A percentile compares a stretch with the other conserved stretches of the same genome.
phyloP scores from a whole-genome alignment of 2,888 invertebrate species.

The Ephialtes manifestator region DNA sequence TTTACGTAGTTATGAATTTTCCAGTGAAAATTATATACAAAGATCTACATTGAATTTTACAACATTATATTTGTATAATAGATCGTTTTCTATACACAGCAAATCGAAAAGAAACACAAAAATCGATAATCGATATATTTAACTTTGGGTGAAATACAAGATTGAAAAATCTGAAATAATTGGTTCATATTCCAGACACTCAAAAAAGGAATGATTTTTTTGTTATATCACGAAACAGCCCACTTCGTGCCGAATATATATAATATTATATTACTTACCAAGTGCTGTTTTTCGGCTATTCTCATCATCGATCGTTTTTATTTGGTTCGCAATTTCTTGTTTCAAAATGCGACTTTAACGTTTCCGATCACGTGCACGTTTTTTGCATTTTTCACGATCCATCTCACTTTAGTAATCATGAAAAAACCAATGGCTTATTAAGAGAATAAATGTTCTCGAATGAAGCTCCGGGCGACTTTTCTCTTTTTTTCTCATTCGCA shows the following conservation, averaged over 20 bases:
- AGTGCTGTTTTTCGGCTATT: not conserved
- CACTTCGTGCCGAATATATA: not conserved
- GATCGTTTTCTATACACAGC: not conserved
- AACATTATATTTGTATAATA: not conserved
- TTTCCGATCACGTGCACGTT: slow-evolving; percentile 18
- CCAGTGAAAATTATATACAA: slow-evolving; percentile 1
- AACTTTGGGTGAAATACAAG: not conserved
- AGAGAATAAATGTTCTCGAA: not conserved
- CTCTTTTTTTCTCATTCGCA: too few species aligned
- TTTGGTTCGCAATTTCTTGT: not conserved
- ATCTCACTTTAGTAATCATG: not conserved
- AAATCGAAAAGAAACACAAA: not conserved
- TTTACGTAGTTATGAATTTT: not conserved
- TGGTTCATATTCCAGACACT: not conserved
- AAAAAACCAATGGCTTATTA: slow-evolving; percentile 3
- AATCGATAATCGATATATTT: not conserved
- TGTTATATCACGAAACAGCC: slow-evolving; percentile 3
- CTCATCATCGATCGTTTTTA: slow-evolving; percentile 1
- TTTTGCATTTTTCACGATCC: slow-evolving; percentile 11
- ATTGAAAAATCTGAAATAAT: not conserved
- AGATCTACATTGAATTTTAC: not conserved
- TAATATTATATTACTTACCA: slow-evolving; percentile 8
- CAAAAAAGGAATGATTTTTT: not conserved
- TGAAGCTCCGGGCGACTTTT: too few species aligned
- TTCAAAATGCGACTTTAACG: not conserved